Evolutionary conservation across 1,140 invertebrate species (phyloP), one percentile per base, ranked within the genome.

Genomic region (Chironomus striatipennis): DNA sequence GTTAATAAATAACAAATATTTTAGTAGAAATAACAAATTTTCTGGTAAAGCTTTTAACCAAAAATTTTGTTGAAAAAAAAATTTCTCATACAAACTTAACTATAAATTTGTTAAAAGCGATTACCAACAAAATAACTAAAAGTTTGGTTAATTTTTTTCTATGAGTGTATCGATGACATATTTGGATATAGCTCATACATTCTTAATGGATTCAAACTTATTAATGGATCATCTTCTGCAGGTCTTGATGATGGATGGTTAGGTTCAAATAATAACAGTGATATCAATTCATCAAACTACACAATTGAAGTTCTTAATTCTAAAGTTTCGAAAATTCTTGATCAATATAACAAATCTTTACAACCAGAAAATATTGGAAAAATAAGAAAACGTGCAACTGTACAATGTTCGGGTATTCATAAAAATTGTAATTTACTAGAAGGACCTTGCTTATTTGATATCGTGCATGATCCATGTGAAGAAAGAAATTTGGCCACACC

Each of bases 391-490:
- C 12, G n/a, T 57, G 47, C 47, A 57, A 57, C 47, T 12, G 47
- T 57, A 1, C 12, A 57, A 57, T 57, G 47, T n/a, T n/a, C 12
- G 5, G 47, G 47, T 1, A 57, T 57, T 12, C 9, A 5, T 5
- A 57, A 15, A 5, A 5, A 57, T 15, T 91, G 89, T 75, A 80
- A 88, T 76, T 84, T 88, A 0, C 64, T 83, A 0, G 75, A 81
- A 74, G 79, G 84, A 5, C 87, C 90, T 3, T 94, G 93, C 78
- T 80, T 94, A 0, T 95, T 90, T 80, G 88, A 94, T 77, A 84
- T 94, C 42, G 81, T 81, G 7, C 81, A 85, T 18, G 93, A 94
- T 83, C 93, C 93, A 0, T 94, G 93, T 78, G 93, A 94, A 80
- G 86, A 82, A 74, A 83, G 87, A 34, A 93, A 94, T 83, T 79